These are phyloP conservation scores for Dolichoris vasculosae DNA, from an alignment of 1,140 invertebrate genomes.

Conservation along the genomic window DNA sequence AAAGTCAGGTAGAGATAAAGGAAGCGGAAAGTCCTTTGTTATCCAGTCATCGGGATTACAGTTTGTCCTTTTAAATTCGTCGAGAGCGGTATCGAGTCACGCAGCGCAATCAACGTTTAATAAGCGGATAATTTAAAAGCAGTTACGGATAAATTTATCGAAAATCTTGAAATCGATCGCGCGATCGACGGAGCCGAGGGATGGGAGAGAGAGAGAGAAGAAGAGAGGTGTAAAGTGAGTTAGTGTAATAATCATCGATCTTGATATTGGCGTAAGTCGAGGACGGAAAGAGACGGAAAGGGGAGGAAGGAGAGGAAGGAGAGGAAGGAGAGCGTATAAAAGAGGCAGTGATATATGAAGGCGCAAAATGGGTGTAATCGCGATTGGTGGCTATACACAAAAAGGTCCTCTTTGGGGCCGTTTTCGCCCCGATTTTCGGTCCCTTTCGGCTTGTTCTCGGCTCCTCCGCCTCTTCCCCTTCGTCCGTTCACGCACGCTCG, in stretches of 20 bases:
- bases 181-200: no score
- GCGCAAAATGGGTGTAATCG: slow-evolving; percentile 22
- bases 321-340: neutral
- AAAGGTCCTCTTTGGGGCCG: neutral
- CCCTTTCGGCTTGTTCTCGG: neutral
- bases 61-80: neutral
- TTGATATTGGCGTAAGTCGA: neutral
- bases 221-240: neutral
- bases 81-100: no score
- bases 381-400: neutral
- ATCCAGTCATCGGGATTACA: neutral
- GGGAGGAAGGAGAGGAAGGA: neutral
- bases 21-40: neutral
- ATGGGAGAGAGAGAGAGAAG: neutral
- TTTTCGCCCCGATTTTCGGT: neutral
- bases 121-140: neutral
- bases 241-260: slow-evolving; percentile 11
- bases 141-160: neutral
- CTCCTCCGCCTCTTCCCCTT: neutral
- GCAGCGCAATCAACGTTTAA: neutral
- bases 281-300: no score
- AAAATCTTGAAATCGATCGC: neutral
- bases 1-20: neutral
- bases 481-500: neutral
- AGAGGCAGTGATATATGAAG: slow-evolving; percentile 2